Conservation (phyloP, 2,888 invertebrate genomes). For the Loripinus fragilis region DNA sequence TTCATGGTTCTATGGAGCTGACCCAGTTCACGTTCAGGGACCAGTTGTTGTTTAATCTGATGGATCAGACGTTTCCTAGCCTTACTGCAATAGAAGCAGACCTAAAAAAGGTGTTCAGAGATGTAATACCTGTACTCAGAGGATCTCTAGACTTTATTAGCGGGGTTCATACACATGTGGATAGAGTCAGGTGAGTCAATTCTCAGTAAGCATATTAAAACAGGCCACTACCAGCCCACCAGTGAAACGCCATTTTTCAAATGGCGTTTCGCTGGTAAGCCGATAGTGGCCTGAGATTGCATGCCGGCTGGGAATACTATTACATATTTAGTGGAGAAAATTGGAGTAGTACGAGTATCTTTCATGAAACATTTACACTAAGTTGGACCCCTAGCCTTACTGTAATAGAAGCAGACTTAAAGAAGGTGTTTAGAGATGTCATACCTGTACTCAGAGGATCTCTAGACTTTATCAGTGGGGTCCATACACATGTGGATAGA, state of each 20-base stretch:
- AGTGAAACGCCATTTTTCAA: too few species aligned
- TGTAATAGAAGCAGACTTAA: conserved; percentile 48
- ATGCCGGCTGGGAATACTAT: too few species aligned
- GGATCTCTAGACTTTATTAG: conserved; percentile 39
- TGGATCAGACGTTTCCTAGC: conserved; percentile 47
- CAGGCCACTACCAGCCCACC: too few species aligned
- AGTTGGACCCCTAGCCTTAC: conserved; percentile 31
- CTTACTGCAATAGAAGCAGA: conserved; percentile 46
- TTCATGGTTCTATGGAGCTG: conserved; percentile 65
- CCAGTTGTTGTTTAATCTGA: conserved; percentile 64
- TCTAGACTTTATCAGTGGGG: conserved; percentile 49
- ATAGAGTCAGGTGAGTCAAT: conserved; percentile 61
- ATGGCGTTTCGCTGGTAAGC: too few species aligned
- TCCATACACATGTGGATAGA: conserved; percentile 55
- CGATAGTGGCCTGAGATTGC: too few species aligned
- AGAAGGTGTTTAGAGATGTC: conserved; percentile 52
- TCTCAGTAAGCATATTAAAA: too few species aligned
- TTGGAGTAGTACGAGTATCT: too few species aligned
- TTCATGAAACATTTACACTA: too few species aligned
- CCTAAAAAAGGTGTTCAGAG: conserved; percentile 52
- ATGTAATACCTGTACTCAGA: conserved; percentile 49
- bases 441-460: conserved; percentile 42
- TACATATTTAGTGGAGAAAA: too few species aligned
- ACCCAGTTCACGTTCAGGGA: conserved; percentile 35
- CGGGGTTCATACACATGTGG: conserved; percentile 57